Evolutionary conservation across 2,113 vertebrate genomes (phyloP), one percentile per base, ranked within the genome.

Genomic region (Galeopterus variegatus): DNA sequence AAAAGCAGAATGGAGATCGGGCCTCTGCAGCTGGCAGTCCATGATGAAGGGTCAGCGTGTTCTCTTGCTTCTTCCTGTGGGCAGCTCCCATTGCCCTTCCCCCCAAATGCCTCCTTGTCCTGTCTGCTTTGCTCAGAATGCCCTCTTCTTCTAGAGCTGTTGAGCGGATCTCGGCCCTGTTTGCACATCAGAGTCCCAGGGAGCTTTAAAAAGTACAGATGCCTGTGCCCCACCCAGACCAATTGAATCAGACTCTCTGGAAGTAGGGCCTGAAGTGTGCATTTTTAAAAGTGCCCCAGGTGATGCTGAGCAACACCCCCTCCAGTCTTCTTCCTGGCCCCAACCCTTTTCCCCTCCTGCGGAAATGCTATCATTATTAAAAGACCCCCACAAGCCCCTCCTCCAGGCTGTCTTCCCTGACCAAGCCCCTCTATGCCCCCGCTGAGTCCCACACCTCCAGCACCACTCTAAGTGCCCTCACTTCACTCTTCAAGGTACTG

Each of bases 21-120:
- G 15, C 62, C 73, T 80, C 50, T 33, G 56, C 41, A 33, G 56
- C 19, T 36, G 12, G 65, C 2, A 6, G 8, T 56, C 3, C 1
- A 0, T 10, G 23, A 36, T 14, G 6, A 36, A 17, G 50, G 21
- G 13, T 17, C 9, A 7, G 23, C 0, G 2, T 52, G 15, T 24
- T 50, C 0, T 76, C 54, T 31, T 36, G 33, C 3, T 52, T n/a
- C 52, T 54, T 67, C 24, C 56, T 58, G 8, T 5, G 23, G 11
- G 19, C 33, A 12, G 12, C 11, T 45, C 26, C 15, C 12, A 3
- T 0, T 8, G 21, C 26, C 15, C 45, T n/a, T 31, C 70, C 8
- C 56, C 2, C 17, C 14, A 36, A 52, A 33, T 0, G 17, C 45
- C 54, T 33, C 60, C 58, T 36, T 12, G 0, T 24, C 11, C n/a